A percentile compares a stretch with the other conserved stretches of the same genome.
Conservation (phyloP, 2,797 vertebrate species). For the Hydrocynus forskahlii region DNA sequence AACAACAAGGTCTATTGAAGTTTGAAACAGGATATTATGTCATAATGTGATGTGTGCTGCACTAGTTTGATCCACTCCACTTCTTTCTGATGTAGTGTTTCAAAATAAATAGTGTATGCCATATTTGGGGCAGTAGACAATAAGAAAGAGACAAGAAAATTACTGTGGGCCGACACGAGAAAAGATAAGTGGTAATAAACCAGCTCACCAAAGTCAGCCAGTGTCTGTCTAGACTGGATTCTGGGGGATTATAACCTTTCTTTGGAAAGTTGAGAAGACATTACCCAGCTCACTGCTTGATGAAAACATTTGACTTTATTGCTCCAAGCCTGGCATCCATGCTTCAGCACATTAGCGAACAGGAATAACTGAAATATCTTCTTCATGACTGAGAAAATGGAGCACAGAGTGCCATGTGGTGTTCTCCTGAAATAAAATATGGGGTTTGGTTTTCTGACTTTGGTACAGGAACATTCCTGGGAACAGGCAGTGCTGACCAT, state of each 20-base stretch:
- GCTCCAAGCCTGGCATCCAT: slow-evolving; percentile 41
- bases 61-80: slow-evolving; percentile 63
- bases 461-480: slow-evolving; percentile 42
- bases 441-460: slow-evolving; percentile 31
- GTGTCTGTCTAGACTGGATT: slow-evolving; percentile 42
- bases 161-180: slow-evolving; percentile 29
- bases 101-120: slow-evolving; percentile 54
- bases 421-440: slow-evolving; percentile 32
- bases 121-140: slow-evolving; percentile 39
- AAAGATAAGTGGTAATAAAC: slow-evolving; percentile 28
- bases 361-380: slow-evolving; percentile 51
- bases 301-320: slow-evolving; percentile 54
- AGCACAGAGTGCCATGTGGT: slow-evolving; percentile 30
- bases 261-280: slow-evolving; percentile 54
- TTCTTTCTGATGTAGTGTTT: slow-evolving; percentile 45
- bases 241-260: slow-evolving; percentile 52
- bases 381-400: slow-evolving; percentile 39
- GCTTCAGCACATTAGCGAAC: slow-evolving; percentile 48
- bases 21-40: slow-evolving; percentile 71
- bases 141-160: slow-evolving; percentile 7
- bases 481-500: slow-evolving; percentile 41
- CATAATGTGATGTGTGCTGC: slow-evolving; percentile 61
- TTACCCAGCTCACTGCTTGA: slow-evolving; percentile 49
- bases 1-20: slow-evolving; percentile 52
- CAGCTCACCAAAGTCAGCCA: slow-evolving; percentile 38